phyloP scores from a whole-genome alignment of 2,797 vertebrate genomes.

The Gouania willdenowi region DNA sequence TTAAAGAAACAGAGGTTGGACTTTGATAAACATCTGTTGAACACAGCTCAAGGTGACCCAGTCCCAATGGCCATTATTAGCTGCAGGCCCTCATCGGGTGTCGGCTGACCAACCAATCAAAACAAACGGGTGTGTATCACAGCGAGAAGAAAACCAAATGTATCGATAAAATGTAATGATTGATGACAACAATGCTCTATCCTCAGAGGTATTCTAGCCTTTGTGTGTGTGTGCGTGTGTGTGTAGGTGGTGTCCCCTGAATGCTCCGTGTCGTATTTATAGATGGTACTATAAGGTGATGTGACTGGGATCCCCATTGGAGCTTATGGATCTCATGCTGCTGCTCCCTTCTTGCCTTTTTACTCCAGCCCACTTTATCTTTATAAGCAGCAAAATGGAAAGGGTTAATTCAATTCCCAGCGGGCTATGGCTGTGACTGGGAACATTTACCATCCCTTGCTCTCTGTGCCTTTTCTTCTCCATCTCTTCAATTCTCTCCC shows the following conservation, averaged over 20 bases:
- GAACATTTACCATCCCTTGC: slow-evolving; percentile 33
- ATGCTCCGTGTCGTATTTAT: background rate
- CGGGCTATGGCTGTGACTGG: slow-evolving; percentile 37
- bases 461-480: background rate
- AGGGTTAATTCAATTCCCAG: slow-evolving; percentile 65
- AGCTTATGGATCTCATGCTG: slow-evolving; percentile 18
- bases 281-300: slow-evolving; percentile 4
- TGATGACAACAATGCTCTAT: slow-evolving; percentile 20
- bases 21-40: slow-evolving; percentile 10
- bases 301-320: slow-evolving; percentile 14
- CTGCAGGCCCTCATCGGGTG: slow-evolving; percentile 2
- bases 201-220: background rate
- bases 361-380: slow-evolving; percentile 58
- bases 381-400: slow-evolving; percentile 62
- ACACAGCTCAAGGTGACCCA: slow-evolving; percentile 55
- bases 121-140: slow-evolving; percentile 12
- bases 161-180: slow-evolving; percentile 32
- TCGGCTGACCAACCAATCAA: slow-evolving; percentile 27
- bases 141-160: slow-evolving; percentile 25
- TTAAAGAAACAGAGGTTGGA: slow-evolving; percentile 2
- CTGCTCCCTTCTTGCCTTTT: slow-evolving; percentile 36
- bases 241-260: background rate
- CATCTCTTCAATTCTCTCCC: slow-evolving; percentile 7
- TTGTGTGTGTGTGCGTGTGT: background rate
- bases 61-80: slow-evolving; percentile 34